Conservation (phyloP, 2,797 vertebrate species). For the Centropyge bicolor region DNA sequence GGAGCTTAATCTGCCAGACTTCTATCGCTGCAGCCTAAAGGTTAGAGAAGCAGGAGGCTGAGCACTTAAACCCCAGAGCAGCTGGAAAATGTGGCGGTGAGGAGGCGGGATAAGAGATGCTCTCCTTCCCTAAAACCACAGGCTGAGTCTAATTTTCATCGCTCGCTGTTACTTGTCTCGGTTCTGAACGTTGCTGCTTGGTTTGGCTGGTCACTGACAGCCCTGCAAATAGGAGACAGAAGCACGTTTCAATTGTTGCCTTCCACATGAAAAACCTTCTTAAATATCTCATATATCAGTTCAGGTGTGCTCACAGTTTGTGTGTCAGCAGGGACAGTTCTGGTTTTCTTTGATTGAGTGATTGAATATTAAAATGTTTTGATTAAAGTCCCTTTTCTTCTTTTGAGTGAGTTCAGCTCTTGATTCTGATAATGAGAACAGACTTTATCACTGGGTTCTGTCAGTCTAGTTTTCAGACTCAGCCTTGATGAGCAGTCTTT, state of each 20-base stretch:
- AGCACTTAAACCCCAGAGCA: slow-evolving; percentile 52
- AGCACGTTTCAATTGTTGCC: background rate
- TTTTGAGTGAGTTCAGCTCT: slow-evolving; percentile 1
- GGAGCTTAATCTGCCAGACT: slow-evolving; percentile 62
- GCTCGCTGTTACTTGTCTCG: background rate
- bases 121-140: slow-evolving; percentile 10
- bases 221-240: background rate
- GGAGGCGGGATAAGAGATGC: slow-evolving; percentile 41
- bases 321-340: background rate
- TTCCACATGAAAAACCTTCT: background rate
- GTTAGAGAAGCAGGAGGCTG: slow-evolving; percentile 61
- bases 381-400: background rate
- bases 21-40: slow-evolving; percentile 55
- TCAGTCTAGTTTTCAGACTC: slow-evolving; percentile 30
- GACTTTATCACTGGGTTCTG: slow-evolving; percentile 5
- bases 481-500: slow-evolving; percentile 38
- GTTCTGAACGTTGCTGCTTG: slow-evolving; percentile 2
- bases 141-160: background rate
- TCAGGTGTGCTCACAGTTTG: too few relatives aligned
- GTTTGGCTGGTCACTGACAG: background rate
- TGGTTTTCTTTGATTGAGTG: background rate
- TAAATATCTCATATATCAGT: background rate
- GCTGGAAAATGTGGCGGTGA: slow-evolving; percentile 58
- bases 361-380: background rate
- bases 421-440: background rate